Evolutionary conservation across 2,797 vertebrate species (phyloP).

Genomic region (Halcyon leucocephala): DNA sequence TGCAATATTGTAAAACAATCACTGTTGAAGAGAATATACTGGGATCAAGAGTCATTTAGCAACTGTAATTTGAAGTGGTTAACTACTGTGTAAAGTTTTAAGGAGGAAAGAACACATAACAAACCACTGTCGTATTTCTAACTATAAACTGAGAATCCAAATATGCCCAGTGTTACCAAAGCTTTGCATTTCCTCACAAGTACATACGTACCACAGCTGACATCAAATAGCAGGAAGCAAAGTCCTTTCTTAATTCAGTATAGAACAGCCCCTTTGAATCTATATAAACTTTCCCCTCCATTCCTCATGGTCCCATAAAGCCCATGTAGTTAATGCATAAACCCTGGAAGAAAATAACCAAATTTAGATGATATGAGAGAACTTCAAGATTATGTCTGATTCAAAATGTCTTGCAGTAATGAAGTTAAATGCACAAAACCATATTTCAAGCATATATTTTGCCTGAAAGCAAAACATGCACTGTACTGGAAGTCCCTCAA

Average conservation of each 20-base stretch:
- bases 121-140: background rate
- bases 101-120: background rate
- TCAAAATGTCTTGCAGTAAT: background rate
- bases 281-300: background rate
- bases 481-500: background rate
- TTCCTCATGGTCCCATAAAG: background rate
- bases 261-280: background rate
- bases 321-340: background rate
- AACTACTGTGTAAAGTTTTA: background rate
- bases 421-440: background rate
- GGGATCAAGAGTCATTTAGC: background rate
- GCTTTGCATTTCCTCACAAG: background rate
- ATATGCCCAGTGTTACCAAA: background rate
- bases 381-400: background rate
- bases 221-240: background rate
- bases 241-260: background rate
- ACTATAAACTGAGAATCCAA: background rate
- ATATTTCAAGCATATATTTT: background rate
- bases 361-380: background rate
- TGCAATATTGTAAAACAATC: background rate
- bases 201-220: background rate
- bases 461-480: background rate
- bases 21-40: background rate
- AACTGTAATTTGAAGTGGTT: background rate
- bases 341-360: background rate